phyloP scores from a whole-genome alignment of 2,113 vertebrate species.

The Lepidothrix coronata region DNA sequence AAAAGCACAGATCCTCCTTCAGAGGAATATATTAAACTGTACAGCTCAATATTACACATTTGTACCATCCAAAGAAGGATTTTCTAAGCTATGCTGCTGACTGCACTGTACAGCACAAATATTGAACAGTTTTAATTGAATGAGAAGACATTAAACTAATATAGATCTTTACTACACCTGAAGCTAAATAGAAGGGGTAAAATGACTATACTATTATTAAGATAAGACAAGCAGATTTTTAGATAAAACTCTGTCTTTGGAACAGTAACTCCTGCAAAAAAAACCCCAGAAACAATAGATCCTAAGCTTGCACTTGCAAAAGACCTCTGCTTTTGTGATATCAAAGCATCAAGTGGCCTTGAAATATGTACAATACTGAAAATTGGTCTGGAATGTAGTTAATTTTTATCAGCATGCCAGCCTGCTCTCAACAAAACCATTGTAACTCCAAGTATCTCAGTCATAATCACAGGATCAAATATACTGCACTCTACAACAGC shows the following conservation, averaged over 20 bases:
- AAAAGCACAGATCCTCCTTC: constrained; percentile 51
- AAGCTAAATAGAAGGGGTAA: constrained; percentile 34
- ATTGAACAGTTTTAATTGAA: constrained; percentile 37
- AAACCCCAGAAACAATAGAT: background rate
- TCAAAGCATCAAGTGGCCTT: background rate
- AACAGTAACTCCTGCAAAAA: constrained; percentile 31
- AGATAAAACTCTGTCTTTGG: constrained; percentile 34
- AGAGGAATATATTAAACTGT: constrained; percentile 21
- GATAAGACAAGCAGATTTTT: constrained; percentile 52
- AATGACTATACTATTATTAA: constrained; percentile 40
- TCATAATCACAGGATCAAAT: background rate
- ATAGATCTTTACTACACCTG: constrained; percentile 43
- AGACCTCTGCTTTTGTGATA: background rate
- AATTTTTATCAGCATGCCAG: background rate
- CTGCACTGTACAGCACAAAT: background rate
- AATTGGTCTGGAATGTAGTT: background rate
- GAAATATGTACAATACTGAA: background rate
- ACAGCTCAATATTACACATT: constrained; percentile 8
- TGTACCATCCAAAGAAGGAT: background rate
- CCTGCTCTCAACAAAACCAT: background rate
- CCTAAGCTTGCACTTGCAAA: background rate
- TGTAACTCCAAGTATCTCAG: background rate
- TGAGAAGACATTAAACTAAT: constrained; percentile 55
- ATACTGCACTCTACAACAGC: background rate
- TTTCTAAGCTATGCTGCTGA: background rate